Conservation (phyloP, 1,140 invertebrate genomes). For the Temnothorax nylanderi region DNA sequence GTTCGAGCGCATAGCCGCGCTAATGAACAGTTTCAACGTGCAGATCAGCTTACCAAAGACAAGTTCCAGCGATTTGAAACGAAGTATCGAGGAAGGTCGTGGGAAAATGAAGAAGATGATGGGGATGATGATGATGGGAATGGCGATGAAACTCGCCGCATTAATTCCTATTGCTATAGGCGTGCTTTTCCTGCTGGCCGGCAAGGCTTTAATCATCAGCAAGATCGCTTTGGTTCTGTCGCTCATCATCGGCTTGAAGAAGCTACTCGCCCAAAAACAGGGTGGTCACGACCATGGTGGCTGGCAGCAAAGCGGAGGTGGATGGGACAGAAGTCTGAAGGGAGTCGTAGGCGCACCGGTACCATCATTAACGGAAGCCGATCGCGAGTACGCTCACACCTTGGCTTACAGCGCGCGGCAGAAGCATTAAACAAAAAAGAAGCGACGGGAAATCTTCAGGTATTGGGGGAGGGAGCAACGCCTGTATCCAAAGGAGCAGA, state of each 20-base stretch:
- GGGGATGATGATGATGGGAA: slow-evolving; percentile 93
- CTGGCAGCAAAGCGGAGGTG: slow-evolving; percentile 86
- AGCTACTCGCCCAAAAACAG: slow-evolving; percentile 89
- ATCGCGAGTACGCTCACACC: slow-evolving; percentile 86
- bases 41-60: slow-evolving; percentile 91
- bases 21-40: slow-evolving; percentile 91
- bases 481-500: slow-evolving; percentile 46
- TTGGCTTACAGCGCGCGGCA: slow-evolving; percentile 88
- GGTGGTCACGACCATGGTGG: slow-evolving; percentile 86
- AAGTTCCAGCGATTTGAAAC: slow-evolving; percentile 88
- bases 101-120: slow-evolving; percentile 94
- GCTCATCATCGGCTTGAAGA: slow-evolving; percentile 92
- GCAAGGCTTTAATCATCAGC: slow-evolving; percentile 92
- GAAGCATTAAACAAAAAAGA: slow-evolving; percentile 47
- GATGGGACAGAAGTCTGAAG: slow-evolving; percentile 86
- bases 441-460: slow-evolving; percentile 21
- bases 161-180: slow-evolving; percentile 91
- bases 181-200: slow-evolving; percentile 90
- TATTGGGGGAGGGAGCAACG: slow-evolving; percentile 25
- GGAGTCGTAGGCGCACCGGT: slow-evolving; percentile 79
- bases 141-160: slow-evolving; percentile 91
- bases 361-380: slow-evolving; percentile 79
- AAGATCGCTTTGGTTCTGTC: slow-evolving; percentile 92
- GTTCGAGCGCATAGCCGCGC: slow-evolving; percentile 89
- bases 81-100: slow-evolving; percentile 91